Conservation (phyloP, 2,888 invertebrate species). For the Melinaea menophilus region DNA sequence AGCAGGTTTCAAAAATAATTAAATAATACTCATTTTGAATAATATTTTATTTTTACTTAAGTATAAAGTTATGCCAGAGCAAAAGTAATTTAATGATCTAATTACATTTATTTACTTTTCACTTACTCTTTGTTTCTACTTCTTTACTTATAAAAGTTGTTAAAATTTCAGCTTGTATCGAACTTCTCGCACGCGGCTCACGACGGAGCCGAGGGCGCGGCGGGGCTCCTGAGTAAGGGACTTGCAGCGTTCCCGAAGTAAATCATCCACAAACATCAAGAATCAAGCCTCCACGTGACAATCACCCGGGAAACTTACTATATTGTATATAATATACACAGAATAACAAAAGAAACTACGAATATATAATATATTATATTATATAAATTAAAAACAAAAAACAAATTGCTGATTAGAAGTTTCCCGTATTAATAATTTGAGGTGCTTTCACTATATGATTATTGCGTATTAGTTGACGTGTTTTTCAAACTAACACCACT, state of each 20-base stretch:
- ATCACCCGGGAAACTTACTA: constrained; percentile 41
- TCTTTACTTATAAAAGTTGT: not conserved
- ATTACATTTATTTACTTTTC: no score
- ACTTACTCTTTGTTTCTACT: no score
- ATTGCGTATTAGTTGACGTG: not conserved
- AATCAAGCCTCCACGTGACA: constrained; percentile 22
- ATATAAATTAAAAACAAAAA: not conserved
- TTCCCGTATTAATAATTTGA: constrained; percentile 20
- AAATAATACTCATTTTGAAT: no score
- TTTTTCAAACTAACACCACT: constrained; percentile 3
- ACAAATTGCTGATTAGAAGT: not conserved
- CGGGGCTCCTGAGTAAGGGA: constrained; percentile 74
- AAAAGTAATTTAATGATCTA: no score
- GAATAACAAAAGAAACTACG: constrained; percentile 7
- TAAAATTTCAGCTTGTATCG: constrained; percentile 51
- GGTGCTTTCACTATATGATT: constrained; percentile 10
- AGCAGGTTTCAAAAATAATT: no score
- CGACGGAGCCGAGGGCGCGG: constrained; percentile 67
- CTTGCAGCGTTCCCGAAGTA: constrained; percentile 66
- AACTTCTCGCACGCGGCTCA: constrained; percentile 60
- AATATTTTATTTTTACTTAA: no score
- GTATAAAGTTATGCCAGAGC: no score
- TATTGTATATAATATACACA: constrained; percentile 27
- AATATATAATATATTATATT: constrained; percentile 14
- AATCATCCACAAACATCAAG: constrained; percentile 19